A percentile compares a stretch with the other conserved stretches of the same genome.
Conservation (phyloP, 2,888 invertebrate genomes). For the Parapristionchus giblindavisi region DNA sequence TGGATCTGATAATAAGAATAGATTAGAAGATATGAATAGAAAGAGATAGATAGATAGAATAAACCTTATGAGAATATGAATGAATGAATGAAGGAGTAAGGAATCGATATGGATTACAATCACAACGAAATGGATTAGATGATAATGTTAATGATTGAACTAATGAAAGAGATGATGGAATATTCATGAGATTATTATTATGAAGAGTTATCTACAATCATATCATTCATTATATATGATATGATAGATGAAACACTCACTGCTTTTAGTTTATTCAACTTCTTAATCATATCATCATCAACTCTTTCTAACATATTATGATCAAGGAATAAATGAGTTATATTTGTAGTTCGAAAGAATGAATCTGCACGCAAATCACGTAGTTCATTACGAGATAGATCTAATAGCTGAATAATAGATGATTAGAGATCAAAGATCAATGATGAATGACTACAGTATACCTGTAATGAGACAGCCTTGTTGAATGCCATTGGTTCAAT, state of each 20-base stretch:
- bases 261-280: constrained; percentile 56
- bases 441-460: constrained; percentile 12
- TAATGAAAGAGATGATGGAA: constrained; percentile 44
- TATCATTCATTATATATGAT: background rate
- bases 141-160: constrained; percentile 54
- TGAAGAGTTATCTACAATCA: constrained; percentile 52
- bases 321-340: constrained; percentile 57
- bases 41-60: no score
- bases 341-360: constrained; percentile 50
- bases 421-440: background rate
- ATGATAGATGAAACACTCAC: constrained; percentile 36
- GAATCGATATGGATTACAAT: constrained; percentile 56
- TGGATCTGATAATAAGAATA: constrained; percentile 46
- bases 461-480: constrained; percentile 57
- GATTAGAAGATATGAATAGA: no score
- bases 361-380: constrained; percentile 54
- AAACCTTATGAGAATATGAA: no score
- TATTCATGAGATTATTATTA: constrained; percentile 55
- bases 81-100: background rate
- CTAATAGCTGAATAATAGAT: constrained; percentile 47
- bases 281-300: constrained; percentile 47
- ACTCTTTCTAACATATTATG: constrained; percentile 52
- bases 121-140: constrained; percentile 68
- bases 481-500: constrained; percentile 66
- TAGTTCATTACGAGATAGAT: constrained; percentile 61